Evolutionary conservation across 2,797 vertebrate species (phyloP).

Genomic region (Rhincodon typus): DNA sequence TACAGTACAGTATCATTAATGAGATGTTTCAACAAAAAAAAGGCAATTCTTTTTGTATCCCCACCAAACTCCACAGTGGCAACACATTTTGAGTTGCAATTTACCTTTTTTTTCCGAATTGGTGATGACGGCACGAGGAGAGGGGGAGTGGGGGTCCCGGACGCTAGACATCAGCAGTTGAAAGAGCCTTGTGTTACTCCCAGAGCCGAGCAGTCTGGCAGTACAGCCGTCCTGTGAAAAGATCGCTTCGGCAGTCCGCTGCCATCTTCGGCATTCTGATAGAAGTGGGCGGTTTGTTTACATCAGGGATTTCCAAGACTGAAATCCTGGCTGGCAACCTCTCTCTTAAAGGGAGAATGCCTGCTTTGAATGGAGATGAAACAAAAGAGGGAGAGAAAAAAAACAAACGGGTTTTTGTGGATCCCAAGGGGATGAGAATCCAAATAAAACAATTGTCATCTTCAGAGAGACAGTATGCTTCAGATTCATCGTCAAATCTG

Average conservation of each 20-base stretch:
- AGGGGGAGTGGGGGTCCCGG: not conserved
- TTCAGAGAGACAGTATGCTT: not conserved
- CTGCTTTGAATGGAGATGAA: not conserved
- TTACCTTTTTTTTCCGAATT: not conserved
- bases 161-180: not conserved
- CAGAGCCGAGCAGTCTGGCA: too few species aligned
- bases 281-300: conserved; percentile 34
- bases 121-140: too few species aligned
- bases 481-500: not conserved
- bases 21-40: not conserved
- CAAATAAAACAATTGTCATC: not conserved
- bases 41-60: not conserved
- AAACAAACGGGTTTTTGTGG: too few species aligned
- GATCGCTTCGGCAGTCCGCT: conserved; percentile 10
- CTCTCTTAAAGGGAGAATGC: not conserved
- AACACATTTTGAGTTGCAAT: not conserved
- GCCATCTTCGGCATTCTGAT: conserved; percentile 28
- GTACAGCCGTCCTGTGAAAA: too few species aligned
- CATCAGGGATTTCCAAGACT: conserved; percentile 26
- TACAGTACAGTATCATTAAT: not conserved
- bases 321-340: not conserved
- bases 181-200: not conserved
- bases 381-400: not conserved
- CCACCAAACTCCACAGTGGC: not conserved
- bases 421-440: too few species aligned